Evolutionary conservation across 2,797 vertebrate species (phyloP).

Genomic region (Helarctos malayanus): DNA sequence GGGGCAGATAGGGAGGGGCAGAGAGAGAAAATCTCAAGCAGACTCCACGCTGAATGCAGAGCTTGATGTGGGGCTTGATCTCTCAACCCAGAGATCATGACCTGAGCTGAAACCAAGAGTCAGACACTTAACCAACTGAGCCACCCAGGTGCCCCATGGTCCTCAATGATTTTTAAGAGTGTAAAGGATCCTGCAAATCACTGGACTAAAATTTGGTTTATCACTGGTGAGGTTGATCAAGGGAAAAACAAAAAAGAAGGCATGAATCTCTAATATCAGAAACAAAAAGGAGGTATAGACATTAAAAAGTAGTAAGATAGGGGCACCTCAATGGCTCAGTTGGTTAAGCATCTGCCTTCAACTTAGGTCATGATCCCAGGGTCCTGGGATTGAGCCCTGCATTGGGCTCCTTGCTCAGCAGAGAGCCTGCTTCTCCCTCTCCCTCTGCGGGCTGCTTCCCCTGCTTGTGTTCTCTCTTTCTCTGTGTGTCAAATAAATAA

Average conservation of each 20-base stretch:
- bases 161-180: conserved; percentile 36
- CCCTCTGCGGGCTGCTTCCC: too few relatives aligned
- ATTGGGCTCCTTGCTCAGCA: too few relatives aligned
- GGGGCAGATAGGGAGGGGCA: background rate
- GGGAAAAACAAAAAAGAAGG: background rate
- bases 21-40: background rate
- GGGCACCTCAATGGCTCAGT: too few relatives aligned
- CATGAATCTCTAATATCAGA: background rate
- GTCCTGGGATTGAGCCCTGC: too few relatives aligned
- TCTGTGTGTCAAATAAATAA: too few relatives aligned
- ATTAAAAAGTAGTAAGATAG: background rate
- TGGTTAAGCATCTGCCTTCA: too few relatives aligned
- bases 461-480: too few relatives aligned
- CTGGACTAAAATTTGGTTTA: background rate
- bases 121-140: background rate
- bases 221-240: background rate
- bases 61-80: background rate
- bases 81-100: background rate
- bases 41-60: background rate
- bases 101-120: background rate
- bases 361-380: too few relatives aligned
- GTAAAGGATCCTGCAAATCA: background rate
- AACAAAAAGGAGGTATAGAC: background rate
- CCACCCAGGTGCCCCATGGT: background rate
- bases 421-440: too few relatives aligned